Evolutionary conservation across 1,140 invertebrate genomes (phyloP).

Genomic region (Patella vulgata): DNA sequence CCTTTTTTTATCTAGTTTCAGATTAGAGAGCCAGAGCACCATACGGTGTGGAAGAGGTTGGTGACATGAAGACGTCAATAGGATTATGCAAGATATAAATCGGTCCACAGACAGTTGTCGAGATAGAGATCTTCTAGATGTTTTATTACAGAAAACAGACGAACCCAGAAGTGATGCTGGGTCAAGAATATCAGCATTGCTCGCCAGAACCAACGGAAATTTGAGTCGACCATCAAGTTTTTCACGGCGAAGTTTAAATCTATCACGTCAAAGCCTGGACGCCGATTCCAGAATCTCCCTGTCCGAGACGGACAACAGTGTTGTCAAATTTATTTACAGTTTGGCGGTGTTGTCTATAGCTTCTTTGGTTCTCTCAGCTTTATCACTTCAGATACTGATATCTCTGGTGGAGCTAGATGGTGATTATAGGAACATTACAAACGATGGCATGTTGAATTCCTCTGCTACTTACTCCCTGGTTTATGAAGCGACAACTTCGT

Average conservation of each 20-base stretch:
- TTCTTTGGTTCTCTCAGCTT: conserved; percentile 23
- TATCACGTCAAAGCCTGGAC: conserved; percentile 11
- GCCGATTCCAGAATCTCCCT: conserved; percentile 7
- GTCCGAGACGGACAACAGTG: conserved; percentile 1
- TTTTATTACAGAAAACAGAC: conserved; percentile 27
- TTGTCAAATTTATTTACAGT: conserved; percentile 25
- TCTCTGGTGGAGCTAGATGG: conserved; percentile 10
- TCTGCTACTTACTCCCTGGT: conserved; percentile 70
- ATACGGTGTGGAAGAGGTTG: too few species aligned
- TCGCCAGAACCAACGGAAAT: conserved; percentile 13
- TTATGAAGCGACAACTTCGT: conserved; percentile 88
- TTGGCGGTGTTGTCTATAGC: conserved; percentile 27
- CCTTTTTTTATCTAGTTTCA: too few species aligned
- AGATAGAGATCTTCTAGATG: conserved; percentile 27
- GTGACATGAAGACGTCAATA: neutral
- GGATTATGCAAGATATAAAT: conserved; percentile 18
- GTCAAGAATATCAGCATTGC: conserved; percentile 3
- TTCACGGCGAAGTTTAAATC: conserved; percentile 13
- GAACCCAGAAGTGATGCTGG: conserved; percentile 1
- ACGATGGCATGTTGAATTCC: conserved; percentile 1
- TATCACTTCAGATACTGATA: conserved; percentile 32
- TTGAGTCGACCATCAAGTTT: conserved; percentile 18
- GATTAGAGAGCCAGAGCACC: too few species aligned
- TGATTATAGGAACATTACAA: neutral
- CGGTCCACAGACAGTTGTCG: conserved; percentile 26